Evolutionary conservation across 2,888 invertebrate species (phyloP), one percentile per base, ranked within the genome.

Genomic region (Malthinus flaveolus): DNA sequence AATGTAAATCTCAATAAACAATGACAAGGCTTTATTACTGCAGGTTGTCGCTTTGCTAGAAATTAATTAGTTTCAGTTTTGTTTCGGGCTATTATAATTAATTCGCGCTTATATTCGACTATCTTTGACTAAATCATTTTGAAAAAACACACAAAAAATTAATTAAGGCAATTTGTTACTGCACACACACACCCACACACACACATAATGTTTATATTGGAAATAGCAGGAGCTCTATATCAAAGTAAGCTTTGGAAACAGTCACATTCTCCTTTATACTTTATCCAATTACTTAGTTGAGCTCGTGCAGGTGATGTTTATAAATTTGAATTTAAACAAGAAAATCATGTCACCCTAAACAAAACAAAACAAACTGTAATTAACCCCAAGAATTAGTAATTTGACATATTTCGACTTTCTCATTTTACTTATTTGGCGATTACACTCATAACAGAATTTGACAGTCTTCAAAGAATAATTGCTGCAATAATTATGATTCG

Each of bases 261-360:
- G 46, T 49, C 49, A 47, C 49, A 47, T 48, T 48, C 50, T 45
- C 58, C 58, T 53, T 58, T 58, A 58, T 50, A 49, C 49, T 36
- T 50, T 49, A 56, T 58, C 53, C 53, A 58, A 58, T 58, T 58
- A 58, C 52, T 35, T 44, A 42, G 34, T 15, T 39, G 39, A 49
- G 49, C 49, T 52, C 49, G 53, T 47, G 36, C 44, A 52, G 58
- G 53, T 58, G 52, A 53, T 48, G 48, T 58, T 45, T 53, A 49
- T 44, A 53, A 58, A 58, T 58, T 53, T 53, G 42, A 55, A 55
- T 55, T 55, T 49, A 55, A 42, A 44, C 48, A 48, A 48, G 23
- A 5, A 23, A 23, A 5, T 23, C 23, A 23, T 23, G 23, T 23
- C 23, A 23, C 23, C 2, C 23, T 23, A 23, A 23, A 23, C 5